These are phyloP conservation scores for Zoanthus sansibaricus DNA, from an alignment of 92 coral and sea anemone species.

Conservation along the genomic window DNA sequence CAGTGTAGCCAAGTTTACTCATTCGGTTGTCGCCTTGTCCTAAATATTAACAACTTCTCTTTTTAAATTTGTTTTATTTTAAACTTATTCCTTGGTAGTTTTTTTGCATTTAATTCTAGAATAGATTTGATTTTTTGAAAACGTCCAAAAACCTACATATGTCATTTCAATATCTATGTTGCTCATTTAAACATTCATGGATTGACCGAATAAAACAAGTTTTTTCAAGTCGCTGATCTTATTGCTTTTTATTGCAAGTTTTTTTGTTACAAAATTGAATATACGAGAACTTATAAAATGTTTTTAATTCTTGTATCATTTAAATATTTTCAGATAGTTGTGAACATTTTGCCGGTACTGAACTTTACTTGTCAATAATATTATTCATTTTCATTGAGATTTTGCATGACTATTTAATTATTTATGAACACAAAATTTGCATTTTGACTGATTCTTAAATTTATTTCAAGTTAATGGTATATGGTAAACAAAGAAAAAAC, in stretches of 20 bases:
- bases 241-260: background rate
- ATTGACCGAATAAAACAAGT: slow-evolving; percentile 19
- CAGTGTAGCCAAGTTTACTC: slow-evolving; percentile 27
- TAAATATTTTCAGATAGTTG: background rate
- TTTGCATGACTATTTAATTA: slow-evolving; percentile 48
- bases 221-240: slow-evolving; percentile 15
- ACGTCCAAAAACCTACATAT: background rate
- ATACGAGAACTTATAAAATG: background rate
- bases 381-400: slow-evolving; percentile 37
- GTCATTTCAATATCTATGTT: slow-evolving; percentile 31
- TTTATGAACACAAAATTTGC: slow-evolving; percentile 39
- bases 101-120: slow-evolving; percentile 1
- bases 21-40: slow-evolving; percentile 39
- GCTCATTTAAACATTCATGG: slow-evolving; percentile 44
- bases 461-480: slow-evolving; percentile 31
- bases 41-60: slow-evolving; percentile 21
- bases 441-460: slow-evolving; percentile 26
- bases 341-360: background rate
- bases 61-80: background rate
- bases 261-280: background rate
- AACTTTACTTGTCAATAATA: slow-evolving; percentile 31
- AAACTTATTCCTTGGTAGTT: background rate
- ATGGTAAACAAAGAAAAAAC: slow-evolving; percentile 24
- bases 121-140: slow-evolving; percentile 9
- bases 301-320: background rate